Base-by-base conservation (phyloP, 2,888 invertebrate genomes). In the Ennomos quercinarius region DNA sequence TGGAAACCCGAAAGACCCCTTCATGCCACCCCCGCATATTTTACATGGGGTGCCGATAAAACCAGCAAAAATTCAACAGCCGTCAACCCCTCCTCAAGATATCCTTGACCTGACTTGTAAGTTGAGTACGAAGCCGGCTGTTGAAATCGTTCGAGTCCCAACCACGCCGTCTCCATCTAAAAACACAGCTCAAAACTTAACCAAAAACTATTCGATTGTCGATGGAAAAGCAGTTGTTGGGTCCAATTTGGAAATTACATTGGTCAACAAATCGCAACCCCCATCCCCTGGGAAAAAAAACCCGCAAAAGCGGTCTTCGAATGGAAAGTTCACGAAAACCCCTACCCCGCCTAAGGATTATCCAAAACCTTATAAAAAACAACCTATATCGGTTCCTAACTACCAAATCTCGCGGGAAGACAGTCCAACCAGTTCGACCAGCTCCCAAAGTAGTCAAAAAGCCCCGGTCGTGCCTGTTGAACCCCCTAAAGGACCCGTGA, bases 1-100 rank as follows among this genome's bases (percentile, higher is more conserved):
- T 69, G 95, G 96, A 0, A 95, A 96, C 81, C 96, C 96, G 0
- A 96, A 95, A 74, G 96, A 95, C 71, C 94, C 94, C 3, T 90
- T 95, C 62, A 92, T 93, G 82, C 93, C 94, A 0, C 93, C 93
- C 0, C 91, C 93, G 0, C 93, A 93, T 49, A 83, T 93, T 0
- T 66, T 93, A 0, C 93, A 90, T n/a, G 94, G 91, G 0, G 76
- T 81, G 0, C 89, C 93, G 0, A 70, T 91, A 0, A 86, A 86
- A 48, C 85, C 87, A 0, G 70, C 77, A 2, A 67, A 84, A 39
- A 74, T 77, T 34, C 51, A 76, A 49, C 34, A 74, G 10, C n/a
- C 81, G 0, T 69, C 87, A 0, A 84, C 86, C 0, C 87, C 87
- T 0, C 87, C 87, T 0, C 93, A 90, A n/a, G 95, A 95, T 59